Percentiles rank a stretch among this genome's conserved stretches.
phyloP scores from a whole-genome alignment of 2,113 vertebrate genomes.

The Riparia riparia region DNA sequence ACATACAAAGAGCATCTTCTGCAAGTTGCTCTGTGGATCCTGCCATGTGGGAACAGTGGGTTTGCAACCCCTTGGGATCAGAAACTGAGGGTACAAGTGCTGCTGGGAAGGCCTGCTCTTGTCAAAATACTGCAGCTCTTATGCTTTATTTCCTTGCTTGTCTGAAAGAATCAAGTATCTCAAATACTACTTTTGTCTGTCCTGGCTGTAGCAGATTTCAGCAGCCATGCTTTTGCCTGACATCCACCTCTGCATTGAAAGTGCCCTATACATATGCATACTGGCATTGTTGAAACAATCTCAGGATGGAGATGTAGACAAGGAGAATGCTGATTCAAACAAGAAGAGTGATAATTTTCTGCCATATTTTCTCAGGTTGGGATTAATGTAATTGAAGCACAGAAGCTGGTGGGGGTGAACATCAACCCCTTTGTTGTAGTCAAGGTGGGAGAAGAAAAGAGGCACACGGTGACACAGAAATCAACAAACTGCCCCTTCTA shows the following conservation, averaged over 20 bases:
- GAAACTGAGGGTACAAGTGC: neutral
- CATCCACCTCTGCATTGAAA: fast-evolving
- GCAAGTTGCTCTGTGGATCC: neutral
- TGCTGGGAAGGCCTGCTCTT: neutral
- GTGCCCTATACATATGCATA: neutral
- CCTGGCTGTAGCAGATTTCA: neutral
- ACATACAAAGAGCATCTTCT: neutral
- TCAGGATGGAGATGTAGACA: neutral
- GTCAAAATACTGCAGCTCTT: neutral
- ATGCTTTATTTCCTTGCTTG: neutral
- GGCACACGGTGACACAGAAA: slow-evolving; percentile 83
- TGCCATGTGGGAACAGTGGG: neutral
- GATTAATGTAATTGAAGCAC: slow-evolving; percentile 90
- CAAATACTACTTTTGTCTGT: neutral
- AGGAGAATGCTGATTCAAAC: neutral
- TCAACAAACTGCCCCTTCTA: slow-evolving; percentile 90
- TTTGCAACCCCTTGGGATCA: neutral
- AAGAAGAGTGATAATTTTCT: neutral
- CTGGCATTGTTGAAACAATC: neutral
- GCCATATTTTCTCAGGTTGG: slow-evolving; percentile 78
- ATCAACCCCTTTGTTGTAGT: slow-evolving; percentile 91
- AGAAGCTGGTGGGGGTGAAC: slow-evolving; percentile 92
- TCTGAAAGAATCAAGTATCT: neutral
- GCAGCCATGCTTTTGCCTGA: neutral
- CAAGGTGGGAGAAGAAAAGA: slow-evolving; percentile 86